phyloP scores from a whole-genome alignment of 2,113 vertebrate genomes.

The Eolophus roseicapilla region DNA sequence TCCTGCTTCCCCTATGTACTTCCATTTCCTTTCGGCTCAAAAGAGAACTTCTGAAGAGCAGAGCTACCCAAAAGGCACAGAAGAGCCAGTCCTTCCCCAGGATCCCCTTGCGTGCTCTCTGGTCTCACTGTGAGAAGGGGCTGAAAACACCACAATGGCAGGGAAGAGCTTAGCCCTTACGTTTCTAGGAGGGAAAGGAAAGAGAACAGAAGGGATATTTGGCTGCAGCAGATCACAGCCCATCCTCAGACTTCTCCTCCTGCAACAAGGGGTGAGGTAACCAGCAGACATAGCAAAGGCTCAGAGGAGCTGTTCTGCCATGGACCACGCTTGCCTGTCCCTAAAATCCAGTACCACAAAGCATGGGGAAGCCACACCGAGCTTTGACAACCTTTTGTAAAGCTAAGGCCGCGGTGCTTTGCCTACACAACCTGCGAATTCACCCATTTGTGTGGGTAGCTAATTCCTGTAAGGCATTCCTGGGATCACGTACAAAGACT shows the following conservation, averaged over 20 bases:
- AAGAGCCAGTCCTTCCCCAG: background rate
- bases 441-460: background rate
- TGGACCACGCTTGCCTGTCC: accelerated
- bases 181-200: background rate
- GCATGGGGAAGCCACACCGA: accelerated
- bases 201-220: background rate
- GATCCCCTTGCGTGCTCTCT: background rate
- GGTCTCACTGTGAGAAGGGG: background rate
- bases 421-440: background rate
- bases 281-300: background rate
- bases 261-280: background rate
- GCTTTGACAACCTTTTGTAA: background rate
- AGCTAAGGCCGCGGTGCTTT: background rate
- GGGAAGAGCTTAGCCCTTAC: background rate
- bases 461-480: background rate
- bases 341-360: background rate
- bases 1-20: background rate
- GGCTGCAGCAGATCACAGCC: background rate
- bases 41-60: background rate
- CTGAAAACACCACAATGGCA: background rate
- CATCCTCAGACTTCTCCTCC: background rate
- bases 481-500: background rate
- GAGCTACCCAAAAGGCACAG: background rate
- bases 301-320: background rate
- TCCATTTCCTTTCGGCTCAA: background rate